Percentiles rank a stretch among this genome's conserved stretches.
These are phyloP conservation scores for Tetragnatha montana DNA, from an alignment of 2,888 invertebrate genomes.

Conservation along the genomic window DNA sequence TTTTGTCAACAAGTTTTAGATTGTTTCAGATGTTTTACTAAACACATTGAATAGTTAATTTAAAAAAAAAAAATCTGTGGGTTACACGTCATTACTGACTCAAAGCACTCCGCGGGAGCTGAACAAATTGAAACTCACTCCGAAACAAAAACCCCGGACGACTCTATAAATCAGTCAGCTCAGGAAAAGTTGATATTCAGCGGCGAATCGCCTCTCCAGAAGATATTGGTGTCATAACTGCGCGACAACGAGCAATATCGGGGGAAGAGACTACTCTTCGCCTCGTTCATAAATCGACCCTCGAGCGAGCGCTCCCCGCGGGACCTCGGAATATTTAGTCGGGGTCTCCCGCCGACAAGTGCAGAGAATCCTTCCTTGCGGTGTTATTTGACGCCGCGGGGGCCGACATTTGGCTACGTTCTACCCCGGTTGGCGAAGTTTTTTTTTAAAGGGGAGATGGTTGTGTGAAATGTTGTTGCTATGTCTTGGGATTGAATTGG, in stretches of 20 bases:
- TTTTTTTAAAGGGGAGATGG: no score
- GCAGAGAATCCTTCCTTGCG: slow-evolving; percentile 55
- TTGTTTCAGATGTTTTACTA: no score
- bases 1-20: no score
- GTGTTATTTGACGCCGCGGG: slow-evolving; percentile 61
- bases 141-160: slow-evolving; percentile 2
- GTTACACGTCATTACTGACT: no score
- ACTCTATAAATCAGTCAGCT: slow-evolving; percentile 62
- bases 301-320: slow-evolving; percentile 60
- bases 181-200: slow-evolving; percentile 23
- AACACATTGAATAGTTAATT: no score
- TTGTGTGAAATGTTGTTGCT: no score
- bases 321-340: slow-evolving; percentile 56
- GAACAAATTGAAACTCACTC: no score
- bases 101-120: no score
- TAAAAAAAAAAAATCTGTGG: no score
- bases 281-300: slow-evolving; percentile 55
- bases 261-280: slow-evolving; percentile 41
- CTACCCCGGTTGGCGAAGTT: slow-evolving; percentile 16
- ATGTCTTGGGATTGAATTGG: no score
- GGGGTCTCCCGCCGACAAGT: slow-evolving; percentile 43
- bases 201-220: slow-evolving; percentile 36
- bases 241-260: slow-evolving; percentile 68
- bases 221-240: slow-evolving; percentile 68
- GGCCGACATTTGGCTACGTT: slow-evolving; percentile 17